Evolutionary conservation across 2,888 invertebrate genomes (phyloP).

Genomic region (Eupithecia pulchellata): DNA sequence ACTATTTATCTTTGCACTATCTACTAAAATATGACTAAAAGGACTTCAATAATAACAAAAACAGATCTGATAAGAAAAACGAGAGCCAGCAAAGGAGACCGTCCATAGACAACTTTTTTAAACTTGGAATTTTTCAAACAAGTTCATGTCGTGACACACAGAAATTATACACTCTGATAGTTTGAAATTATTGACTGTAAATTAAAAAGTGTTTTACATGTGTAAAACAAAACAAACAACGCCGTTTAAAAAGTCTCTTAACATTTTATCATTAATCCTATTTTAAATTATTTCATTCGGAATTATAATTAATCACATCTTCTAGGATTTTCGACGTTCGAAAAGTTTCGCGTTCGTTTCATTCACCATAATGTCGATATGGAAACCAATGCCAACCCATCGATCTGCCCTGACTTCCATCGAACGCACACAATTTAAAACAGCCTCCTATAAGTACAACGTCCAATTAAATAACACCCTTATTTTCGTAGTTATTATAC

Average conservation of each 20-base stretch:
- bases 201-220: not conserved
- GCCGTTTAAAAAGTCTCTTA: not conserved
- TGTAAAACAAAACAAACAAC: not conserved
- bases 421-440: not conserved
- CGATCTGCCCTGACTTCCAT: not conserved
- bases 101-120: not conserved
- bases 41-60: slow-evolving; percentile 6
- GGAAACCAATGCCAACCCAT: not conserved
- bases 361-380: not conserved
- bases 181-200: not conserved
- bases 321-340: not conserved
- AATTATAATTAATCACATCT: not conserved
- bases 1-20: slow-evolving; percentile 4
- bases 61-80: not conserved
- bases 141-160: not conserved
- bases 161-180: not conserved
- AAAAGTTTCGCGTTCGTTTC: not conserved
- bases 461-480: slow-evolving; percentile 68
- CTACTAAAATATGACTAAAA: slow-evolving; percentile 9
- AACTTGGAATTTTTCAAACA: no score
- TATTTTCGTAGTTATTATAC: slow-evolving; percentile 53
- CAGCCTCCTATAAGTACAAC: slow-evolving; percentile 69
- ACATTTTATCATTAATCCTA: not conserved
- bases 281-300: not conserved
- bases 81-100: not conserved